Conservation (phyloP, 2,888 invertebrate species). For the Lasioglossum pauxillum region DNA sequence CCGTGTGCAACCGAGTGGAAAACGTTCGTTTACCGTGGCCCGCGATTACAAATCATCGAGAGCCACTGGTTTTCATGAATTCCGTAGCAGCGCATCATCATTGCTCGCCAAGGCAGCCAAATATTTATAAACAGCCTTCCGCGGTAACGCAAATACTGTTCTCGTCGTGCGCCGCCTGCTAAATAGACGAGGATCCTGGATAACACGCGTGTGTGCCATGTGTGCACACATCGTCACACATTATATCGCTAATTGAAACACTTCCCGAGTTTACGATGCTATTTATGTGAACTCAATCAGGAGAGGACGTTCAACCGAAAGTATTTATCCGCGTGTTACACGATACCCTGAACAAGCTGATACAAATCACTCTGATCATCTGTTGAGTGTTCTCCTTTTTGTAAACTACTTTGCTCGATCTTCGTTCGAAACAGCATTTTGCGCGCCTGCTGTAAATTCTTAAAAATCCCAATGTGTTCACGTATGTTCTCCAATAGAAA, state of each 20-base stretch:
- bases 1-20: not conserved
- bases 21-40: not conserved
- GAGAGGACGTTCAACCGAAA: not conserved
- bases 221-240: not conserved
- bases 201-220: no score
- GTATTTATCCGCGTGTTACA: not conserved
- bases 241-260: not conserved
- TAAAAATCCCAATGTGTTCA: no score
- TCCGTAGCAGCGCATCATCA: not conserved
- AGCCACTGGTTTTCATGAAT: conserved; percentile 20
- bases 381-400: not conserved
- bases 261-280: not conserved
- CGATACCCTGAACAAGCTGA: not conserved
- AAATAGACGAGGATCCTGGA: not conserved
- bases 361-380: not conserved
- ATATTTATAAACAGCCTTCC: conserved; percentile 32
- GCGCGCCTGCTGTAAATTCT: no score
- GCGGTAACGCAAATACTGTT: not conserved
- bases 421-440: no score
- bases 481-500: no score
- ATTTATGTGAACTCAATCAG: not conserved
- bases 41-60: conserved; percentile 7
- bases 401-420: no score
- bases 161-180: not conserved
- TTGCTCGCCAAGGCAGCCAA: conserved; percentile 18